A percentile compares a stretch with the other conserved stretches of the same genome.
These are phyloP conservation scores for Percina caprodes DNA, from an alignment of 2,113 vertebrate species.

Conservation along the genomic window DNA sequence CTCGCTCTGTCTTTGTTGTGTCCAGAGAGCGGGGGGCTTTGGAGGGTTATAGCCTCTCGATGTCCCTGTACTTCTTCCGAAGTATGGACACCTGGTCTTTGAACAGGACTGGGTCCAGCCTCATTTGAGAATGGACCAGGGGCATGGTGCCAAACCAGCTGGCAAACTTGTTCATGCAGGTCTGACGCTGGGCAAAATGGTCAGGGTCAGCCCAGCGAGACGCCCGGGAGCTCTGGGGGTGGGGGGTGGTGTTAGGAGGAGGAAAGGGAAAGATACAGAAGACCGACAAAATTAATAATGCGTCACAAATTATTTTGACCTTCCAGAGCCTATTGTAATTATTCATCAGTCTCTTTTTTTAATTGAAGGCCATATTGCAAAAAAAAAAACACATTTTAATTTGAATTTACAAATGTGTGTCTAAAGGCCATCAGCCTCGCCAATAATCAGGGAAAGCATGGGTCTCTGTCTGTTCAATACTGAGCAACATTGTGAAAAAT, in stretches of 20 bases:
- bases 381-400: constrained; percentile 33
- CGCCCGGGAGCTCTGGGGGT: constrained; percentile 90
- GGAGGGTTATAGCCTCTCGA: constrained; percentile 93
- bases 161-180: constrained; percentile 99
- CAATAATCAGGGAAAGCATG: constrained; percentile 7
- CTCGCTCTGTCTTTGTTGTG: constrained; percentile 35
- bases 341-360: constrained; percentile 31
- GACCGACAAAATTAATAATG: constrained; percentile 47
- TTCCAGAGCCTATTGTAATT: constrained; percentile 48
- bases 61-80: constrained; percentile 98
- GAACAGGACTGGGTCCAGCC: constrained; percentile 97
- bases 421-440: constrained; percentile 23
- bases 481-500: neutral
- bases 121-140: constrained; percentile 98
- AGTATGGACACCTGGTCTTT: constrained; percentile 99
- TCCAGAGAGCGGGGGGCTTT: constrained; percentile 55
- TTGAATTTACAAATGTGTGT: constrained; percentile 33
- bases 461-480: neutral
- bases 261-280: neutral
- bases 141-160: constrained; percentile 99
- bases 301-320: constrained; percentile 46
- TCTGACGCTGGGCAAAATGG: constrained; percentile 99
- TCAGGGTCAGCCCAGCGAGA: constrained; percentile 99
- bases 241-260: neutral
- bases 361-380: constrained; percentile 7